Percentiles rank a stretch among this genome's conserved stretches.
Evolutionary conservation across 53 echinoderm and acorn worm genomes (phyloP).

Genomic region (Patiria pectinifera): DNA sequence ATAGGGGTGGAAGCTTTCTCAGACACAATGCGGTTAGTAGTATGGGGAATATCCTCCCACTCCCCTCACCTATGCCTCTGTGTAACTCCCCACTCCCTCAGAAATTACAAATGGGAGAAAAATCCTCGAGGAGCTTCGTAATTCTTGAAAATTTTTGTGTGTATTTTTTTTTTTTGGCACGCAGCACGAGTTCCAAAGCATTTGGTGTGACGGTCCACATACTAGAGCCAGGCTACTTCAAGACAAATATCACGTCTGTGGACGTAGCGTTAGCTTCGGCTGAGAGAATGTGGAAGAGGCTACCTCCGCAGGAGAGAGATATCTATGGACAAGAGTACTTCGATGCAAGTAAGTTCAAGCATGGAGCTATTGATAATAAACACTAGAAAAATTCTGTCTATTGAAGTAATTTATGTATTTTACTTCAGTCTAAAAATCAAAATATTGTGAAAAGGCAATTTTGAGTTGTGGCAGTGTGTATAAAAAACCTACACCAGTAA

Average conservation of each 20-base stretch:
- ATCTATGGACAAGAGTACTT: slow-evolving; percentile 57
- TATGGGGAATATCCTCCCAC: neutral
- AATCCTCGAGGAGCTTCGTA: neutral
- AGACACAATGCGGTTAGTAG: slow-evolving; percentile 64
- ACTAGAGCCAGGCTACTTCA: slow-evolving; percentile 72
- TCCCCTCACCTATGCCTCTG: no score
- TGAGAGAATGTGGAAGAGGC: slow-evolving; percentile 53
- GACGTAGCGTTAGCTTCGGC: neutral
- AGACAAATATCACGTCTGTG: slow-evolving; percentile 42
- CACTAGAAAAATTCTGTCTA: no score
- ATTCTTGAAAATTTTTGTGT: neutral
- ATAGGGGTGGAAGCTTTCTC: slow-evolving; percentile 71
- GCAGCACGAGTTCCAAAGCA: slow-evolving; percentile 28
- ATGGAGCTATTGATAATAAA: neutral
- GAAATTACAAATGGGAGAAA: no score
- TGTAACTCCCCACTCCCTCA: no score
- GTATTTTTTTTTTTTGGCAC: neutral
- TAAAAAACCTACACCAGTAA: no score
- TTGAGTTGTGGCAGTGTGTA: no score
- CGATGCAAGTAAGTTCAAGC: slow-evolving; percentile 43
- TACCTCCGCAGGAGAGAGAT: slow-evolving; percentile 47
- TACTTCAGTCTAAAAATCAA: no score
- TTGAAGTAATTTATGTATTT: no score
- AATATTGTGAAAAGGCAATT: no score
- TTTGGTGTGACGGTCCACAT: slow-evolving; percentile 71